phyloP scores from a whole-genome alignment of 2,888 invertebrate genomes.

The Athrips mouffetella region DNA sequence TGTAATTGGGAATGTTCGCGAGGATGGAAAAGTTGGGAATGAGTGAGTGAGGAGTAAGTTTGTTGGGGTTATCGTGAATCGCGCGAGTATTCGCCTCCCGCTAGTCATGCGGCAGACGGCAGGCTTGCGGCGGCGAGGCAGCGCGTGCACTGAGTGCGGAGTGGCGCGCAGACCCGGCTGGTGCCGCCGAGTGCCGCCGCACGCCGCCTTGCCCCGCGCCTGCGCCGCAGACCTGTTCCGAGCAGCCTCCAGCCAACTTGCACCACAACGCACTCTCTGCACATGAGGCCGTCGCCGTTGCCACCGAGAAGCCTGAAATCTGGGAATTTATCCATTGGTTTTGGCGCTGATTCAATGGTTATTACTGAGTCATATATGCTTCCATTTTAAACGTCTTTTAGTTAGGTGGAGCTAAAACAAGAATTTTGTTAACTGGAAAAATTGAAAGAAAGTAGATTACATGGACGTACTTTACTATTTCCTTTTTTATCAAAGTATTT shows the following conservation, averaged over 20 bases:
- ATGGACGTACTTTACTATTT: no score
- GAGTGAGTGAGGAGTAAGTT: constrained; percentile 9
- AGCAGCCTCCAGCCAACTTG: constrained; percentile 29
- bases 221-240: constrained; percentile 28
- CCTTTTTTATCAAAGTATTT: no score
- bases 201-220: constrained; percentile 38
- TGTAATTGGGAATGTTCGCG: not conserved
- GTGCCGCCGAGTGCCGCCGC: constrained; percentile 44
- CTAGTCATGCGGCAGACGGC: not conserved
- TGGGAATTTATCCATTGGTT: not conserved
- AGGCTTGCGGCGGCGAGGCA: constrained; percentile 58
- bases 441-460: no score
- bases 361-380: no score
- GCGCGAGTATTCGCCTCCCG: not conserved
- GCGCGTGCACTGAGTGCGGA: constrained; percentile 69
- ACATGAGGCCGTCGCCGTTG: not conserved
- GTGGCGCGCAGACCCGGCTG: constrained; percentile 45
- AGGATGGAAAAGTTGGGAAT: not conserved
- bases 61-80: constrained; percentile 8
- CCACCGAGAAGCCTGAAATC: constrained; percentile 5
- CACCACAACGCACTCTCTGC: constrained; percentile 25
- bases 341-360: not conserved
- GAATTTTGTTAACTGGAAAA: no score
- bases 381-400: no score
- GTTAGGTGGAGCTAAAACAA: no score